phyloP scores from a whole-genome alignment of 2,888 invertebrate species.

The Altica lythri region DNA sequence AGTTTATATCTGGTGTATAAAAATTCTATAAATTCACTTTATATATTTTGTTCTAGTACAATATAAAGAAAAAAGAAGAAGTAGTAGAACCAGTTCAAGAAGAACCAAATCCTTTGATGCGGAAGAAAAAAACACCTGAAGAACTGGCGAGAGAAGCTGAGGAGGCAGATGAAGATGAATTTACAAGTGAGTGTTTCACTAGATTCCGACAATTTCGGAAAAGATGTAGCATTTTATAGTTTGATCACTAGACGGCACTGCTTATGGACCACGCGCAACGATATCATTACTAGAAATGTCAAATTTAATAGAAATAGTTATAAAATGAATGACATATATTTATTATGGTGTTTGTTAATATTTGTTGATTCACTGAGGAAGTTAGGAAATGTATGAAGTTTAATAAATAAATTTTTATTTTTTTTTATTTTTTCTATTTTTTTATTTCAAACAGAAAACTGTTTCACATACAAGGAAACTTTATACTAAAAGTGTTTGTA shows the following conservation, averaged over 20 bases:
- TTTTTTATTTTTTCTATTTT: no score
- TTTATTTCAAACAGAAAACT: no score
- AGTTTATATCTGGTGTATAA: no score
- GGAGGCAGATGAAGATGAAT: conserved; percentile 93
- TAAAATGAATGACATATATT: neutral
- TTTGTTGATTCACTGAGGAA: neutral
- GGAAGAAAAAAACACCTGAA: conserved; percentile 98
- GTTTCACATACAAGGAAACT: no score
- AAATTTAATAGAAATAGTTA: conserved; percentile 10
- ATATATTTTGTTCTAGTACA: conserved; percentile 80
- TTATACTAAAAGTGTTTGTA: no score
- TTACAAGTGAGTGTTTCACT: conserved; percentile 78
- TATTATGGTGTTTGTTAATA: neutral
- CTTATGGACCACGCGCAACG: conserved; percentile 8
- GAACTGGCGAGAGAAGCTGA: conserved; percentile 96
- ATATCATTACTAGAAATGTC: conserved; percentile 5
- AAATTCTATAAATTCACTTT: no score
- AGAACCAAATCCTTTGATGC: conserved; percentile 92
- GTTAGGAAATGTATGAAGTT: conserved; percentile 1
- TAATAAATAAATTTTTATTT: neutral
- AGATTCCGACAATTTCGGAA: conserved; percentile 50
- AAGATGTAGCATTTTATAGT: conserved; percentile 45
- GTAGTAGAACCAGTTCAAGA: conserved; percentile 82
- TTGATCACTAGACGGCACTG: conserved; percentile 42
- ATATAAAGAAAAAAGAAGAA: conserved; percentile 97